phyloP scores from a whole-genome alignment of 2,888 invertebrate genomes.

The Drosophila rubida region DNA sequence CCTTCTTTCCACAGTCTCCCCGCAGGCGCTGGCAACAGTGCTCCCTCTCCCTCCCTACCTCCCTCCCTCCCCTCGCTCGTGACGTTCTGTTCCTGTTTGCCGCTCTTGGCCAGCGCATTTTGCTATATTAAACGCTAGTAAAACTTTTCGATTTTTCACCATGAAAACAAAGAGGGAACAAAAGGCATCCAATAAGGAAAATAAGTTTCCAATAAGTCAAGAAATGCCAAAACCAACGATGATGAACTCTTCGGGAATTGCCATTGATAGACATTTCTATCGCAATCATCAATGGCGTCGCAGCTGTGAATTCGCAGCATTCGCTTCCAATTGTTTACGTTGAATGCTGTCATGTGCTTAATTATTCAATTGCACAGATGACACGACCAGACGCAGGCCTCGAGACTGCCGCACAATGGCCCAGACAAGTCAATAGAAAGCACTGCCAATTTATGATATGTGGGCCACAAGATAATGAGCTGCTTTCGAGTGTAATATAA shows the following conservation, averaged over 20 bases:
- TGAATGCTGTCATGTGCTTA: conserved; percentile 22
- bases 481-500: neutral
- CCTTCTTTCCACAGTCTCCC: conserved; percentile 4
- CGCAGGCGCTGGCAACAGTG: neutral
- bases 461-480: neutral
- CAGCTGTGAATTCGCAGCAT: neutral
- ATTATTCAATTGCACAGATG: conserved; percentile 52
- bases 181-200: conserved; percentile 21
- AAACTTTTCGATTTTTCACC: conserved; percentile 72
- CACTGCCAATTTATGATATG: neutral
- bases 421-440: neutral
- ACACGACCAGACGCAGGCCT: conserved; percentile 6
- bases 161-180: conserved; percentile 30
- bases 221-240: conserved; percentile 37
- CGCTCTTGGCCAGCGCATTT: conserved; percentile 18
- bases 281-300: neutral
- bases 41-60: neutral
- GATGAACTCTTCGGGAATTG: conserved; percentile 24
- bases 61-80: too few species aligned
- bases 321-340: conserved; percentile 8
- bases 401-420: conserved; percentile 2
- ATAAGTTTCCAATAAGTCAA: conserved; percentile 71
- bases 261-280: neutral
- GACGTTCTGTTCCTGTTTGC: neutral
- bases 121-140: conserved; percentile 60